phyloP scores from a whole-genome alignment of 2,888 invertebrate genomes.

The Balanococcus diminutus region DNA sequence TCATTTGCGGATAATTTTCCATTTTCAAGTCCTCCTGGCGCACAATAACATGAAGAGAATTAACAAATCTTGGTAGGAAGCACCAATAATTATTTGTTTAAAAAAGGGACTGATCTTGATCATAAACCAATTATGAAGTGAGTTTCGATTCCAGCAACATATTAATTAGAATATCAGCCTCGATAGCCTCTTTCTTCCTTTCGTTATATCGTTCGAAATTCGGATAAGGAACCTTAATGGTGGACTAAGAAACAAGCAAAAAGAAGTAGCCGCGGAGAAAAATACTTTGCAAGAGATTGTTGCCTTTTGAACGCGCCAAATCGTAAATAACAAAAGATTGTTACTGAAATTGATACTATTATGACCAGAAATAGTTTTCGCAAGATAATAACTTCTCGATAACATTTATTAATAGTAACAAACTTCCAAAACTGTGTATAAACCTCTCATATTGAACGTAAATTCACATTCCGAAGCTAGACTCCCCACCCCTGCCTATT shows the following conservation, averaged over 20 bases:
- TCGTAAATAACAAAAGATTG: slow-evolving; percentile 43
- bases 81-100: no score
- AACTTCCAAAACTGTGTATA: slow-evolving; percentile 10
- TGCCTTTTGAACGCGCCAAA: neutral
- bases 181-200: neutral
- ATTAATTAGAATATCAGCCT: no score
- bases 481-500: neutral
- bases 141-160: neutral
- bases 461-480: neutral
- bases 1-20: no score
- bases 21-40: no score
- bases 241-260: neutral
- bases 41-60: no score
- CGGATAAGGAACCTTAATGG: neutral
- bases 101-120: no score
- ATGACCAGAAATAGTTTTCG: slow-evolving; percentile 33
- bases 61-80: no score
- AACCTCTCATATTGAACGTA: neutral
- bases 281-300: neutral
- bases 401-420: slow-evolving; percentile 40
- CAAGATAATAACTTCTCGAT: slow-evolving; percentile 43
- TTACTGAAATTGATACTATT: slow-evolving; percentile 31
- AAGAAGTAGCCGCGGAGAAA: neutral
- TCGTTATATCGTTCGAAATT: neutral
- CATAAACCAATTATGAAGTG: neutral